Evolutionary conservation across 2,888 invertebrate genomes (phyloP).

Genomic region (Fragum sueziense): DNA sequence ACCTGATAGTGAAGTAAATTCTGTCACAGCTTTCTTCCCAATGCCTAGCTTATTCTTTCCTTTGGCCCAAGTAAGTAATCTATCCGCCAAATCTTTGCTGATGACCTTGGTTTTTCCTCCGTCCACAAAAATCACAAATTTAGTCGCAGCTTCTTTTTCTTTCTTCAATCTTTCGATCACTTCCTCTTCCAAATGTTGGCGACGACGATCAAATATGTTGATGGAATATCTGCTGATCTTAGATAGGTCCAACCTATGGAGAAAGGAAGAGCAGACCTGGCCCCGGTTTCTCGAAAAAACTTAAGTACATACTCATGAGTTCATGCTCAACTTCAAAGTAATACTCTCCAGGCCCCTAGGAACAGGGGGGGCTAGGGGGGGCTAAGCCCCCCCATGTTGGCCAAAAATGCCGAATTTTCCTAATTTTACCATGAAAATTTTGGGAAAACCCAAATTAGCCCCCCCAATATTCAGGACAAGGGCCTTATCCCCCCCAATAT

Average conservation of each 20-base stretch:
- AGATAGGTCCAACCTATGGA: conserved; percentile 45
- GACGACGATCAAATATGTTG: conserved; percentile 40
- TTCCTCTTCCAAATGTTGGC: conserved; percentile 42
- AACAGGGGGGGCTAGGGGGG: too few species aligned
- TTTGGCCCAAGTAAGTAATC: conserved; percentile 45
- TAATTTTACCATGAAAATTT: too few species aligned
- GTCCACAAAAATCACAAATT: conserved; percentile 45
- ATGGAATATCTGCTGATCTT: conserved; percentile 40
- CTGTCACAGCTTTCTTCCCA: conserved; percentile 6
- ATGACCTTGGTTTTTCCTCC: conserved; percentile 48
- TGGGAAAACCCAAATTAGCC: too few species aligned
- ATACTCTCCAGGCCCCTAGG: too few species aligned
- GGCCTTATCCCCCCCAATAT: too few species aligned
- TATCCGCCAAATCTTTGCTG: conserved; percentile 52
- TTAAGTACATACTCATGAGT: too few species aligned
- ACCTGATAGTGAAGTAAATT: conserved; percentile 12
- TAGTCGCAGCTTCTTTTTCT: conserved; percentile 22
- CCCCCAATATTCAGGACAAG: too few species aligned
- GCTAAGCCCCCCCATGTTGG: too few species aligned
- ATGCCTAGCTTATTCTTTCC: conserved; percentile 41
- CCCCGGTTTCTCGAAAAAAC: too few species aligned
- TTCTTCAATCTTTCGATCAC: conserved; percentile 45
- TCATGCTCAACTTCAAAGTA: too few species aligned
- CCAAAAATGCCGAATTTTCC: too few species aligned
- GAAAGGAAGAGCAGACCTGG: too few species aligned